Evolutionary conservation across 2,113 vertebrate genomes (phyloP).

Genomic region (zebrafish (Danio rerio)): GRCz12tu NC_133178.1:35591001-35591500

Average conservation of each 20-base stretch:
- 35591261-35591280: background rate
- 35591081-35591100: no score
- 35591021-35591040: no score
- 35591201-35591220: background rate
- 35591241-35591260: background rate
- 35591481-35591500: constrained; percentile 88
- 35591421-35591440: constrained; percentile 89
- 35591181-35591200: background rate
- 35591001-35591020: background rate
- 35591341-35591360: constrained; percentile 88
- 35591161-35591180: background rate
- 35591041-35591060: no score
- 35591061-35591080: no score
- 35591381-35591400: constrained; percentile 85
- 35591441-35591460: constrained; percentile 87
- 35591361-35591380: constrained; percentile 64
- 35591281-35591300: background rate
- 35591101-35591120: no score
- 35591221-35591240: background rate
- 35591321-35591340: constrained; percentile 23
- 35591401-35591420: constrained; percentile 84
- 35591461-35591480: constrained; percentile 81
- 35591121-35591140: no score
- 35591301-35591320: constrained; percentile 33
- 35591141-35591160: no score